phyloP scores from a whole-genome alignment of 2,888 invertebrate genomes.

The Tipula unca region DNA sequence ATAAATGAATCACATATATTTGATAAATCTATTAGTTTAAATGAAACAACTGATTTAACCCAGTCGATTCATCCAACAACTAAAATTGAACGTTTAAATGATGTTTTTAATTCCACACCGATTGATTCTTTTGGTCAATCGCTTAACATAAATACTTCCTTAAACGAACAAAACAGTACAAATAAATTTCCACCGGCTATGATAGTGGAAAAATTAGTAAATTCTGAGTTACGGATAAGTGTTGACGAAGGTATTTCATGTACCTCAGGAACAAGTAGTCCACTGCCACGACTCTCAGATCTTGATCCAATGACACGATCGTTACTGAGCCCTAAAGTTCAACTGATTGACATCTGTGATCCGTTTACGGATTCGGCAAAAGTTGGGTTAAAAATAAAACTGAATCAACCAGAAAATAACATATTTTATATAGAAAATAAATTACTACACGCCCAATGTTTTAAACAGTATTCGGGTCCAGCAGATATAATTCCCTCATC shows the following conservation, averaged over 20 bases:
- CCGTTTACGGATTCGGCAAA: neutral
- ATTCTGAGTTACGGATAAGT: neutral
- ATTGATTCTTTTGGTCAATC: neutral
- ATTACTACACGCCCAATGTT: neutral
- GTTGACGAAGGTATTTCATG: constrained; percentile 1
- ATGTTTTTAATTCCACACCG: neutral
- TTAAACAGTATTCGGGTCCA: neutral
- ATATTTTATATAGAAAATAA: constrained; percentile 14
- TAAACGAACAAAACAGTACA: neutral
- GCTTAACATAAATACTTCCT: neutral
- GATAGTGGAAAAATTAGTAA: neutral
- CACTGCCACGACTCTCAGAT: neutral
- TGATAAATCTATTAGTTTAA: neutral
- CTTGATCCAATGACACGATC: neutral
- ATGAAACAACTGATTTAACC: neutral
- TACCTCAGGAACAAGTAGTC: neutral
- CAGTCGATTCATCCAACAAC: neutral
- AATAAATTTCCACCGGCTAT: neutral
- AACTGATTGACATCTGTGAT: constrained; percentile 10
- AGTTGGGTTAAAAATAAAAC: neutral
- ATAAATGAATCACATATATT: neutral
- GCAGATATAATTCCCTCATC: neutral
- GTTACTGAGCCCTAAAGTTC: neutral
- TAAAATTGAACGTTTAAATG: neutral
- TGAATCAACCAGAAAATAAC: neutral